phyloP scores from a whole-genome alignment of 2,888 invertebrate species.

The Dinocampus coccinellae region DNA sequence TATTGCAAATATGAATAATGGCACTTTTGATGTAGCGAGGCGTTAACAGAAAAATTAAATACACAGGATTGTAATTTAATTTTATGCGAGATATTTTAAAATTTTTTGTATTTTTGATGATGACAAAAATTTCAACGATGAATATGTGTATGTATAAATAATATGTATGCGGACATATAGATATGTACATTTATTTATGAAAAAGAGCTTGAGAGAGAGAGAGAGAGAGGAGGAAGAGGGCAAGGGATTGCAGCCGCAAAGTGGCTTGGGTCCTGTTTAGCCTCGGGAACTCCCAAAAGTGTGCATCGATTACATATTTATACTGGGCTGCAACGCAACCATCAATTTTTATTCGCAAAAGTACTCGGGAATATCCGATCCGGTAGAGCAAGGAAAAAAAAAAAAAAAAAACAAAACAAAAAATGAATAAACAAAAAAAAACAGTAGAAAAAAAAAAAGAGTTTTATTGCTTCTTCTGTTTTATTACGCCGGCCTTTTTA shows the following conservation, averaged over 20 bases:
- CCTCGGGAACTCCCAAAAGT: conserved; percentile 52
- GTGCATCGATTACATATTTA: conserved; percentile 46
- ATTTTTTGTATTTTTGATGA: conserved; percentile 18
- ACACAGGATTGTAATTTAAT: conserved; percentile 16
- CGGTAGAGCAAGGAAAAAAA: too few relatives aligned
- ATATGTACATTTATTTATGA: too few relatives aligned
- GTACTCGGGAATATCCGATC: conserved; percentile 27
- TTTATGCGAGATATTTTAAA: neutral
- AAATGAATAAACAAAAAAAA: too few relatives aligned
- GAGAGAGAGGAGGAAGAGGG: neutral
- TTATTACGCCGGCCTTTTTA: neutral
- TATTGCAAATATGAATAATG: conserved; percentile 24
- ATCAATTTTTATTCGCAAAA: conserved; percentile 46
- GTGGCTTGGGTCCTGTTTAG: conserved; percentile 50
- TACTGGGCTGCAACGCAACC: conserved; percentile 33
- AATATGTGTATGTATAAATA: conserved; percentile 10
- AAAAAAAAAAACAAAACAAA: too few relatives aligned
- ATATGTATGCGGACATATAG: neutral
- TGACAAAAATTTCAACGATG: neutral
- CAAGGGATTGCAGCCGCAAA: conserved; percentile 39
- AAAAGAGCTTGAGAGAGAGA: too few relatives aligned
- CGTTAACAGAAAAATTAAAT: conserved; percentile 36
- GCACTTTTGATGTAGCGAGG: conserved; percentile 23
- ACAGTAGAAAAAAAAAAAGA: too few relatives aligned
- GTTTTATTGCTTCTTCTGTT: conserved; percentile 17